Evolutionary conservation across 2,113 vertebrate species (phyloP).

Genomic region (Chaetura pelagica): DNA sequence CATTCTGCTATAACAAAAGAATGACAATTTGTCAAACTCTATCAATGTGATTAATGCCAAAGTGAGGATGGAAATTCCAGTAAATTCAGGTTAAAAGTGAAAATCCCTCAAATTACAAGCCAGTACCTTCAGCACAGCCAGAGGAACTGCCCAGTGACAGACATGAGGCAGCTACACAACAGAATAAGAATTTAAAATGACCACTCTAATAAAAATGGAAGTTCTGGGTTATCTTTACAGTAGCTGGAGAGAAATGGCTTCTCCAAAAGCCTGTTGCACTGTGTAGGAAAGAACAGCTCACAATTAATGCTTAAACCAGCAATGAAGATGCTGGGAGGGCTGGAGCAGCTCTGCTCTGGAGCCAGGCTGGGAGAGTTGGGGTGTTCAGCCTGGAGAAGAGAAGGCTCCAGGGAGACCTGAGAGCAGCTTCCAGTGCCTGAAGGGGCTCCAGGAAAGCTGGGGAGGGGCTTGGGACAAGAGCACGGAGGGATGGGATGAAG

Average conservation of each 20-base stretch:
- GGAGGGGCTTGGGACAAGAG: no score
- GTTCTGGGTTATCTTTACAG: not conserved
- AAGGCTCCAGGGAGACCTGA: no score
- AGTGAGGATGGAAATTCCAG: not conserved
- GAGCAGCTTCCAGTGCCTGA: no score
- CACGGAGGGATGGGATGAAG: no score
- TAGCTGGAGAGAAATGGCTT: not conserved
- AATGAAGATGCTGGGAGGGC: no score
- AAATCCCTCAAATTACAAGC: not conserved
- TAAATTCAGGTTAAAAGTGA: not conserved
- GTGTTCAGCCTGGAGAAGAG: no score
- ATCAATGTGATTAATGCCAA: not conserved
- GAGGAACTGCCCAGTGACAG: not conserved
- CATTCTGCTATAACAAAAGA: not conserved
- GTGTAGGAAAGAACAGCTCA: accelerated
- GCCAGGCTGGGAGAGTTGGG: no score
- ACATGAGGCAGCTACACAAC: not conserved
- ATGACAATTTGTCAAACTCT: not conserved
- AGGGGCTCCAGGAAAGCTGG: no score
- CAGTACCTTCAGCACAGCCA: accelerated
- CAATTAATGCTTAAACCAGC: not conserved
- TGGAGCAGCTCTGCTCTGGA: no score
- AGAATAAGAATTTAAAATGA: not conserved
- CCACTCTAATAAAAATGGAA: not conserved
- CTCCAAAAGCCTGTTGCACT: not conserved